Conservation (phyloP, 1,140 invertebrate genomes). For the Rhynchophorus ferrugineus region DNA sequence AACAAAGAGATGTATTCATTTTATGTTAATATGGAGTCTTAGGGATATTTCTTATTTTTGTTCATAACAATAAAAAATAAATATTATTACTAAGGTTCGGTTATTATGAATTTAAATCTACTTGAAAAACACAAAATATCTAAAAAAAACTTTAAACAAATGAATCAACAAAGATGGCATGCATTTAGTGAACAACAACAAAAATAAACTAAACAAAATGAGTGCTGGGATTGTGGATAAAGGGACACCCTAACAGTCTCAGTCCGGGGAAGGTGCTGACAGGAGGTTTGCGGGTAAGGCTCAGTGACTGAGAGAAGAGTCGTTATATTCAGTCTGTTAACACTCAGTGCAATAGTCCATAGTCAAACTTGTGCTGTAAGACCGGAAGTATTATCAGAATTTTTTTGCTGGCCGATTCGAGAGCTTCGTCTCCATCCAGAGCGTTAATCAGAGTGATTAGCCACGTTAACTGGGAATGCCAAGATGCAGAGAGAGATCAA, state of each 20-base stretch:
- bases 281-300: conserved; percentile 8
- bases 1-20: too few species aligned
- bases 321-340: conserved; percentile 20
- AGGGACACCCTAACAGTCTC: conserved; percentile 30
- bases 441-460: not conserved
- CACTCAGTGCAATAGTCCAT: conserved; percentile 24
- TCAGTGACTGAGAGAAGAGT: conserved; percentile 10
- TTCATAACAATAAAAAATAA: too few species aligned
- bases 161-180: conserved; percentile 26
- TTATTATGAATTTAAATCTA: too few species aligned
- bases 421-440: not conserved
- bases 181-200: conserved; percentile 24
- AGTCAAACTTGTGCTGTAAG: conserved; percentile 21
- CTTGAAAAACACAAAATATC: too few species aligned
- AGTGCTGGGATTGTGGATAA: conserved; percentile 31
- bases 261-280: conserved; percentile 11
- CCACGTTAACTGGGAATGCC: too few species aligned
- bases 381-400: conserved; percentile 12
- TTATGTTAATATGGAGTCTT: too few species aligned
- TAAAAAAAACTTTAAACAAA: too few species aligned
- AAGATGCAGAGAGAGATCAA: too few species aligned
- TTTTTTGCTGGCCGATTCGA: conserved; percentile 1
- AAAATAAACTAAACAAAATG: conserved; percentile 28
- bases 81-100: too few species aligned
- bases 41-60: too few species aligned